Evolutionary conservation across 2,888 invertebrate genomes (phyloP).

Genomic region (Plagodis pulveraria): DNA sequence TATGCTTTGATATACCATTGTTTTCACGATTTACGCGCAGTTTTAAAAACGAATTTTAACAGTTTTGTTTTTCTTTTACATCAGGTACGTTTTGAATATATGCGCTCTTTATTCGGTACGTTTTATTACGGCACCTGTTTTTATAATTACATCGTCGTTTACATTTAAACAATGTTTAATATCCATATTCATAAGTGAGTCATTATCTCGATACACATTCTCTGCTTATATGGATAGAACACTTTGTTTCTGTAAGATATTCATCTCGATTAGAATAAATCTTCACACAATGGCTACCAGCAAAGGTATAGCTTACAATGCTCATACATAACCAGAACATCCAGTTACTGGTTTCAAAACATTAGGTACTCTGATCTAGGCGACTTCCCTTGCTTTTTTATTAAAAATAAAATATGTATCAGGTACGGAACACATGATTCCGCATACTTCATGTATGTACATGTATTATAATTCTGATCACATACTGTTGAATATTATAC

Average conservation of each 20-base stretch:
- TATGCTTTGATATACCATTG: constrained; percentile 49
- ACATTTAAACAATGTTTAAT: constrained; percentile 20
- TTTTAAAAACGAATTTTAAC: constrained; percentile 41
- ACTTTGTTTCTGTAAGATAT: constrained; percentile 27
- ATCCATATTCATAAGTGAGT: constrained; percentile 29
- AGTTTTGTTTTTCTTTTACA: constrained; percentile 34
- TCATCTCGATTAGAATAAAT: constrained; percentile 34
- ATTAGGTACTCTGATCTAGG: neutral
- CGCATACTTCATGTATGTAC: constrained; percentile 46
- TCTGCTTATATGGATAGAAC: constrained; percentile 16
- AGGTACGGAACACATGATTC: constrained; percentile 56
- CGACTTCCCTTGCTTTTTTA: constrained; percentile 46
- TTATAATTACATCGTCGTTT: constrained; percentile 6
- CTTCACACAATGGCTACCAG: constrained; percentile 31
- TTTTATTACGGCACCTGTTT: constrained; percentile 29
- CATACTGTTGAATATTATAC: too few relatives aligned
- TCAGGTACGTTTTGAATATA: constrained; percentile 20
- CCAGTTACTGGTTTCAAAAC: constrained; percentile 15
- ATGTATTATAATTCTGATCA: constrained; percentile 50
- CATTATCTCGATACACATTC: constrained; percentile 24
- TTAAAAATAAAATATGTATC: constrained; percentile 43
- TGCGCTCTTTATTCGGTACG: constrained; percentile 16
- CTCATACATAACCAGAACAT: constrained; percentile 25
- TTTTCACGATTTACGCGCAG: constrained; percentile 37
- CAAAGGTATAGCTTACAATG: constrained; percentile 20